phyloP scores from a whole-genome alignment of 2,888 invertebrate species.

The Pristionchus japonicus region DNA sequence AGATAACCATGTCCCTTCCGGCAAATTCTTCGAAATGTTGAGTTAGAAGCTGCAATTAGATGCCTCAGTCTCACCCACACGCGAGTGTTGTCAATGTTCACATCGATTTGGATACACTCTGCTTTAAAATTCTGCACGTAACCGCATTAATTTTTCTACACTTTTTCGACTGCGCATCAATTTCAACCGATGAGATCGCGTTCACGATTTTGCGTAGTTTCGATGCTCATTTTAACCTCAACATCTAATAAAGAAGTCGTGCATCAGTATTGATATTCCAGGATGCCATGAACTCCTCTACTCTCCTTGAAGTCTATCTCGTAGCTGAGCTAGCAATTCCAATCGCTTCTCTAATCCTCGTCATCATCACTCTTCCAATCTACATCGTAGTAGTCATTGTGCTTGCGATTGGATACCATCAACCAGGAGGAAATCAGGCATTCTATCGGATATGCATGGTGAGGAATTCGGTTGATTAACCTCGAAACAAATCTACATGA shows the following conservation, averaged over 20 bases:
- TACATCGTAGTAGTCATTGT: background rate
- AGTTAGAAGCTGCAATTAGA: background rate
- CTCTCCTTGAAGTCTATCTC: background rate
- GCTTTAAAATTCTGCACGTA: no score
- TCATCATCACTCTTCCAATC: background rate
- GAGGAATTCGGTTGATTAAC: background rate
- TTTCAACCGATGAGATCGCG: background rate
- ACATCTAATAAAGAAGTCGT: no score
- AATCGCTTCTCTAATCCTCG: background rate
- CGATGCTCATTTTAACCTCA: background rate
- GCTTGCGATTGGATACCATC: constrained; percentile 3
- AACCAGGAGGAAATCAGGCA: constrained; percentile 8
- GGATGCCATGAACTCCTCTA: constrained; percentile 8
- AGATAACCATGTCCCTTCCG: background rate
- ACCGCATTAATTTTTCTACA: background rate
- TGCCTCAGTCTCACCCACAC: background rate
- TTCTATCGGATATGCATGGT: constrained; percentile 28
- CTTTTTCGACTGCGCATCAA: background rate
- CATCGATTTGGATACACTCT: background rate
- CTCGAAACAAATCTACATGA: no score
- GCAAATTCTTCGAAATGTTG: background rate
- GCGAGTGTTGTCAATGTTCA: background rate
- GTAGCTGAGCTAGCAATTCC: background rate
- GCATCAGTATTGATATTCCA: no score
- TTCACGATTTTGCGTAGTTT: background rate